Percentiles rank a stretch among this genome's conserved stretches.
These are phyloP conservation scores for Bombus turneri DNA, from an alignment of 1,140 invertebrate species.

Conservation along the genomic window DNA sequence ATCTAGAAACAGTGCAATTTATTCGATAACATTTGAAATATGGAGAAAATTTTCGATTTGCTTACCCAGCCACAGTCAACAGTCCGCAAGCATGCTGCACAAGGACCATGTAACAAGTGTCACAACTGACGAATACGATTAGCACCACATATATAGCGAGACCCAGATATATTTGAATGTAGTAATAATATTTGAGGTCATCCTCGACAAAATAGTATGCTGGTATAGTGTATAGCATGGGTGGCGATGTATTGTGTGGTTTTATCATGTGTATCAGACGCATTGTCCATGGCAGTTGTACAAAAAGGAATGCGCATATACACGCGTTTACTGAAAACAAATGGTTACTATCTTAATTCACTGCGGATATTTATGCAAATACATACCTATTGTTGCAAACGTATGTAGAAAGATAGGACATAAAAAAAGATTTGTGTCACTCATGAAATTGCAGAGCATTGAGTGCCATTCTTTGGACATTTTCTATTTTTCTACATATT, in stretches of 20 bases:
- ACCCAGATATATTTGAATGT: neutral
- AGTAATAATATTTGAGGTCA: neutral
- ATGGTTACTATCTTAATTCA: neutral
- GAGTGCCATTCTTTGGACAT: too few relatives aligned
- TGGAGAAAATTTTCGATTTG: too few relatives aligned
- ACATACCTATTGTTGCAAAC: too few relatives aligned
- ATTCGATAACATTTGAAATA: too few relatives aligned
- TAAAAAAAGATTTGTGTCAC: too few relatives aligned
- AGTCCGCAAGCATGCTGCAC: conserved; percentile 20
- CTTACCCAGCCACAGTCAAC: neutral
- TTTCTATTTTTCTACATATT: too few relatives aligned
- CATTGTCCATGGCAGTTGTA: neutral
- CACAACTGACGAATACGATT: neutral
- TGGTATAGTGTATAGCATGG: neutral
- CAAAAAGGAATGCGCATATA: neutral
- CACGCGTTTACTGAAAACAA: neutral
- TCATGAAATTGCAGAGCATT: neutral
- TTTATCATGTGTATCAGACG: neutral
- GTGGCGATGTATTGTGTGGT: neutral
- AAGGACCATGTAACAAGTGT: neutral
- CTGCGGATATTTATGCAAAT: too few relatives aligned
- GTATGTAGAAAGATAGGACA: too few relatives aligned
- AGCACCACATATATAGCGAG: neutral
- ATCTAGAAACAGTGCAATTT: neutral
- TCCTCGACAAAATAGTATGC: neutral